Conservation (phyloP, 2,888 invertebrate species). For the Rhopalosiphum nymphaeae region DNA sequence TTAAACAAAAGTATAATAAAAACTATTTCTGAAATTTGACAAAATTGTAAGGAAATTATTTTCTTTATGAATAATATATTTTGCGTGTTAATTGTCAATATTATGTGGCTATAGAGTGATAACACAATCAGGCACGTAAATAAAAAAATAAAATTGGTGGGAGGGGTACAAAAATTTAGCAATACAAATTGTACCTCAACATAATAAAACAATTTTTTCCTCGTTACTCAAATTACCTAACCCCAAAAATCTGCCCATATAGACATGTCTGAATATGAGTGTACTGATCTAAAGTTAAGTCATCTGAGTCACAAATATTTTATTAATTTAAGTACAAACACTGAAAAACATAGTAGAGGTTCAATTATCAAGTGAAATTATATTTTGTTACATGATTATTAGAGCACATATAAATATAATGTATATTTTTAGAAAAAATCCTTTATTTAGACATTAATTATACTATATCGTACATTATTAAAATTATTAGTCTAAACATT, state of each 20-base stretch:
- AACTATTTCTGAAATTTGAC: neutral
- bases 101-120: neutral
- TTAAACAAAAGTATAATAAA: neutral
- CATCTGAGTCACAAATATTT: too few relatives aligned
- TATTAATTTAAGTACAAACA: neutral
- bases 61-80: neutral
- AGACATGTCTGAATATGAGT: too few relatives aligned
- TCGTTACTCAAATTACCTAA: too few relatives aligned
- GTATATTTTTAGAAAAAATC: neutral
- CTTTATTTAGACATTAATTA: neutral
- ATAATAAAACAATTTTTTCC: too few relatives aligned
- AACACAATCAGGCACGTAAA: too few relatives aligned
- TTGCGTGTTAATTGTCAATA: neutral
- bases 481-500: slow-evolving; percentile 62
- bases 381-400: neutral
- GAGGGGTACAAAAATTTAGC: too few relatives aligned
- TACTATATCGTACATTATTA: neutral
- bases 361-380: neutral
- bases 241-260: too few relatives aligned
- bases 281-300: too few relatives aligned
- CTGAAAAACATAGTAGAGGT: neutral
- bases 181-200: too few relatives aligned
- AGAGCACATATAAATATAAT: neutral
- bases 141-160: too few relatives aligned
- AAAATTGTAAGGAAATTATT: neutral